Percentiles rank a stretch among this genome's conserved stretches.
These are phyloP conservation scores for Cinara cedri DNA, from an alignment of 2,888 invertebrate species.

Conservation along the genomic window DNA sequence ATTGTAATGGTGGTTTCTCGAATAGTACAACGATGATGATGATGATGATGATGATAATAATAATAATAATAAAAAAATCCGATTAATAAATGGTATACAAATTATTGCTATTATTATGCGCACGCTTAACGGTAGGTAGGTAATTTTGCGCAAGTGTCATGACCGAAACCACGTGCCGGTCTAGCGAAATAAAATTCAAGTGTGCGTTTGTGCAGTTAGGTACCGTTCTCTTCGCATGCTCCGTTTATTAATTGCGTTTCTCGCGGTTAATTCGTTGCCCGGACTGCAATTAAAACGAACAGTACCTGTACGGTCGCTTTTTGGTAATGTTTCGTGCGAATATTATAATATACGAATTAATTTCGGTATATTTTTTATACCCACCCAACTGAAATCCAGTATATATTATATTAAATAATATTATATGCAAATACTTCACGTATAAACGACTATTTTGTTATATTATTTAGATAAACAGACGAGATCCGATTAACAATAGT, in stretches of 20 bases:
- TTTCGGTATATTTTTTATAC: too few relatives aligned
- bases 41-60: background rate
- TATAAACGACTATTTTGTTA: too few relatives aligned
- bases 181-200: conserved; percentile 4
- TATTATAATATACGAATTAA: too few relatives aligned
- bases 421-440: too few relatives aligned
- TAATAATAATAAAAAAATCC: conserved; percentile 15
- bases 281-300: background rate
- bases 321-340: too few relatives aligned
- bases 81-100: background rate
- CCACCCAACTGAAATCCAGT: too few relatives aligned
- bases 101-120: background rate
- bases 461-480: too few relatives aligned
- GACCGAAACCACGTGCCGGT: conserved; percentile 34
- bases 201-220: background rate
- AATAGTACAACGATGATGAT: too few relatives aligned
- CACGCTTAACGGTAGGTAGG: conserved; percentile 14
- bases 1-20: too few relatives aligned
- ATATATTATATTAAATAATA: too few relatives aligned
- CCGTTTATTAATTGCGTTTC: conserved; percentile 43
- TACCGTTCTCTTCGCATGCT: conserved; percentile 39
- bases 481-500: too few relatives aligned
- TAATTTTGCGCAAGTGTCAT: conserved; percentile 30
- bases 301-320: too few relatives aligned
- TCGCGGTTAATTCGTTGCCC: background rate